Conservation (phyloP, 1,140 invertebrate genomes). For the Stegodyphus dumicola region DNA sequence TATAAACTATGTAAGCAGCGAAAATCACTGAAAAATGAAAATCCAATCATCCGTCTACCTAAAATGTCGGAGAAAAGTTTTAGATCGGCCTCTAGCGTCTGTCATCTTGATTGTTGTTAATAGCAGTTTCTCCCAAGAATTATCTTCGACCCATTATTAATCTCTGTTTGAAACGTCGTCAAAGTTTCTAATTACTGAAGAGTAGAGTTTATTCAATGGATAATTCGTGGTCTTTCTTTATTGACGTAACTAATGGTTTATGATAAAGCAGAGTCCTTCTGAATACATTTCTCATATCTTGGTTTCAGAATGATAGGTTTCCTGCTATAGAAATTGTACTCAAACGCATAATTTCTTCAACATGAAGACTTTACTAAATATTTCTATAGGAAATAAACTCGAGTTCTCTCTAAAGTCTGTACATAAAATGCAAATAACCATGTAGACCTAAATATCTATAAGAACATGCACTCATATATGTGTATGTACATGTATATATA, state of each 20-base stretch:
- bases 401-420: too few species aligned
- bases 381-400: too few species aligned
- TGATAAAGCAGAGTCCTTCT: slow-evolving; percentile 30
- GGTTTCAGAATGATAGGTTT: slow-evolving; percentile 9
- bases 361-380: too few species aligned
- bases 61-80: not conserved
- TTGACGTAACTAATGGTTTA: slow-evolving; percentile 38
- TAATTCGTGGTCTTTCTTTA: slow-evolving; percentile 9
- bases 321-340: too few species aligned
- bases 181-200: slow-evolving; percentile 60
- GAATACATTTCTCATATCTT: slow-evolving; percentile 23
- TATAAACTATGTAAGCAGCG: not conserved
- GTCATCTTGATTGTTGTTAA: slow-evolving; percentile 58
- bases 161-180: slow-evolving; percentile 60
- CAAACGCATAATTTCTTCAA: too few species aligned
- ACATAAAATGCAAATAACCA: too few species aligned
- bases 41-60: not conserved
- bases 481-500: not conserved
- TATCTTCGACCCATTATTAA: slow-evolving; percentile 56
- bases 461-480: not conserved
- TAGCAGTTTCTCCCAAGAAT: slow-evolving; percentile 57
- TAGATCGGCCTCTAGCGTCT: slow-evolving; percentile 32
- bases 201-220: slow-evolving; percentile 37
- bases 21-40: slow-evolving; percentile 46
- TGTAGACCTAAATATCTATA: not conserved